These are phyloP conservation scores for Margarornis squamiger DNA, from an alignment of 2,797 vertebrate genomes.

Conservation along the genomic window DNA sequence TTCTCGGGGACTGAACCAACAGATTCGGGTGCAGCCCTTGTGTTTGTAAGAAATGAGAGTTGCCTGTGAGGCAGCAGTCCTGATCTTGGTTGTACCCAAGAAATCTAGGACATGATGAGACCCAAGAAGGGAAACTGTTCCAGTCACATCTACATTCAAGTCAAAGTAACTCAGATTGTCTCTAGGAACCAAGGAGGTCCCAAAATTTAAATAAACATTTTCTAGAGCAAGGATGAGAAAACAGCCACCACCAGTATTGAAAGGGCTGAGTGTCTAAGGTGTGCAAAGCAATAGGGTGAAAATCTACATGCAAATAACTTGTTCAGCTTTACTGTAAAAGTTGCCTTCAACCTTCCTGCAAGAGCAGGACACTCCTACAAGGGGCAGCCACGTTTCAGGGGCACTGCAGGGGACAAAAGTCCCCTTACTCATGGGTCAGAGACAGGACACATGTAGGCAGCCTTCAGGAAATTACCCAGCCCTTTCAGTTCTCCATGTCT, in stretches of 20 bases:
- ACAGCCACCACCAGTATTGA: neutral
- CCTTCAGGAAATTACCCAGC: neutral
- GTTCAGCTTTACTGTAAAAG: neutral
- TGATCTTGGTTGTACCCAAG: neutral
- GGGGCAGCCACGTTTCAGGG: neutral
- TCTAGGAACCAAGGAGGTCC: neutral
- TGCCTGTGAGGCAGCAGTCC: neutral
- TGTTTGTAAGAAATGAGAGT: neutral
- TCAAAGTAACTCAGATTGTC: neutral
- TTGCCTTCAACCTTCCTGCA: neutral
- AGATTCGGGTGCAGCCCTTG: neutral
- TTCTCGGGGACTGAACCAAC: neutral
- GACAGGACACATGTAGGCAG: neutral
- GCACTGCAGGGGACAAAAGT: neutral
- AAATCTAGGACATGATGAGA: neutral
- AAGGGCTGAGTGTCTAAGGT: neutral
- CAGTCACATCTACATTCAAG: neutral
- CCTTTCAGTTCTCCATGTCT: neutral
- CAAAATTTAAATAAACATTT: neutral
- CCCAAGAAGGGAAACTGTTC: neutral
- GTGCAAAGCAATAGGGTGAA: neutral
- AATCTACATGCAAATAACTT: neutral
- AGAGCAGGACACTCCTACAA: neutral
- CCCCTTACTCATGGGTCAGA: too few relatives aligned
- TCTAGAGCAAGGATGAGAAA: neutral